Percentiles rank a stretch among this genome's conserved stretches.
phyloP scores from a whole-genome alignment of 2,888 invertebrate genomes.

The Raillietiella orientalis region DNA sequence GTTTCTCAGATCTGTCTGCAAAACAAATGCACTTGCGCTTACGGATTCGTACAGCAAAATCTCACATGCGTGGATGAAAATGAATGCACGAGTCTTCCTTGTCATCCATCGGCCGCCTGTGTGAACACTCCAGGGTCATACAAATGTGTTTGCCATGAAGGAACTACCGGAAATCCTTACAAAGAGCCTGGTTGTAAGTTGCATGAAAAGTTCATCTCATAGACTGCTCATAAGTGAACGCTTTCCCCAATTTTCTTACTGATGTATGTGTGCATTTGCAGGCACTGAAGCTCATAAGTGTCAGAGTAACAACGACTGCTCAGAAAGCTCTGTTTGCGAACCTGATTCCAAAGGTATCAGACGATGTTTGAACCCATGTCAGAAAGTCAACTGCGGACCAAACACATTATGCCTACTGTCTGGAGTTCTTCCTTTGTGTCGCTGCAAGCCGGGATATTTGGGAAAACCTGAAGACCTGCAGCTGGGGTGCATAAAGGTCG shows the following conservation, averaged over 20 bases:
- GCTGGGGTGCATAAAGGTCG: constrained; percentile 60
- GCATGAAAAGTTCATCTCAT: background rate
- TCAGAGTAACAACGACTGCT: constrained; percentile 33
- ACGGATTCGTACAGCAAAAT: constrained; percentile 35
- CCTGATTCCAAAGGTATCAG: constrained; percentile 11
- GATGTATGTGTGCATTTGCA: background rate
- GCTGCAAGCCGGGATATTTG: constrained; percentile 39
- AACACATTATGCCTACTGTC: constrained; percentile 39
- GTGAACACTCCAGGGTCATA: constrained; percentile 45
- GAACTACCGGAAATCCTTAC: constrained; percentile 32
- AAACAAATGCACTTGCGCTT: constrained; percentile 21
- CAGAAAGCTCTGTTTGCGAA: constrained; percentile 32
- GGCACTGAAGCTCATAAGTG: constrained; percentile 30
- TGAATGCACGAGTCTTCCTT: constrained; percentile 27
- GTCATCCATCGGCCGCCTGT: constrained; percentile 45
- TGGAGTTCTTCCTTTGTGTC: constrained; percentile 33
- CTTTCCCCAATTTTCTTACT: background rate
- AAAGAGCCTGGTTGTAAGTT: constrained; percentile 6
- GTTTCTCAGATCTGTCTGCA: constrained; percentile 1
- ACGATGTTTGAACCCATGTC: constrained; percentile 51
- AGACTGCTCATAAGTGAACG: background rate
- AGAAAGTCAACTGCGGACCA: constrained; percentile 30
- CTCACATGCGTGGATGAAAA: constrained; percentile 47
- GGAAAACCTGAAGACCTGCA: constrained; percentile 24
- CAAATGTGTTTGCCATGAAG: constrained; percentile 40